These are phyloP conservation scores for Numenius arquata DNA, from an alignment of 2,113 vertebrate genomes.

Conservation along the genomic window DNA sequence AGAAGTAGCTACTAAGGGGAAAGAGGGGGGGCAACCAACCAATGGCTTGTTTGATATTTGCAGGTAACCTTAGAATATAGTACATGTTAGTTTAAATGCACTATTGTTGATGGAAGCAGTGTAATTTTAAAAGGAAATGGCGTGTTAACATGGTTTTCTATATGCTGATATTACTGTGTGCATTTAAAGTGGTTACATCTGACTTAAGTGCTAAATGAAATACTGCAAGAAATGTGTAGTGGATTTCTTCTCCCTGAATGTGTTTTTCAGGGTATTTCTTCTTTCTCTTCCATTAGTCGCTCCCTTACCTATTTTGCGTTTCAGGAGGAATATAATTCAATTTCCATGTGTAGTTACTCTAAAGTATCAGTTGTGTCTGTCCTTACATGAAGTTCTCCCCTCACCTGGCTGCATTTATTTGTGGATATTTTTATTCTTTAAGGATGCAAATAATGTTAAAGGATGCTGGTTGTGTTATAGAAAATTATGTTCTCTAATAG, in stretches of 20 bases:
- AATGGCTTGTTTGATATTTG: not conserved
- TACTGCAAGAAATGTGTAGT: not conserved
- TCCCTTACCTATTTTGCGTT: not conserved
- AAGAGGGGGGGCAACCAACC: not conserved
- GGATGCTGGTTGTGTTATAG: not conserved
- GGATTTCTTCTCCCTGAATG: not conserved
- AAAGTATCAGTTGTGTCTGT: not conserved
- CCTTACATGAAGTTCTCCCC: not conserved
- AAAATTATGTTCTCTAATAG: not conserved
- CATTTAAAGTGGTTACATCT: not conserved
- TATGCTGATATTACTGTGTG: not conserved
- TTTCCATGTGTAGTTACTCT: not conserved
- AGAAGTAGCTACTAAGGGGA: slow-evolving; percentile 16
- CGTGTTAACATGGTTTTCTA: not conserved
- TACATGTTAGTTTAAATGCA: not conserved
- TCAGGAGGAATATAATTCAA: not conserved
- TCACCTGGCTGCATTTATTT: not conserved
- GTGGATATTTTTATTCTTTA: not conserved
- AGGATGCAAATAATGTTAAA: not conserved
- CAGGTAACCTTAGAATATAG: not conserved
- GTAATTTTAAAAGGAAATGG: not conserved
- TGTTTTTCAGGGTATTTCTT: not conserved
- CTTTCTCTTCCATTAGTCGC: not conserved
- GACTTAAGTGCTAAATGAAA: not conserved
- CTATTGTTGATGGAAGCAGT: not conserved